Evolutionary conservation across 2,888 invertebrate genomes (phyloP).

Genomic region (Polymixis lichenea): DNA sequence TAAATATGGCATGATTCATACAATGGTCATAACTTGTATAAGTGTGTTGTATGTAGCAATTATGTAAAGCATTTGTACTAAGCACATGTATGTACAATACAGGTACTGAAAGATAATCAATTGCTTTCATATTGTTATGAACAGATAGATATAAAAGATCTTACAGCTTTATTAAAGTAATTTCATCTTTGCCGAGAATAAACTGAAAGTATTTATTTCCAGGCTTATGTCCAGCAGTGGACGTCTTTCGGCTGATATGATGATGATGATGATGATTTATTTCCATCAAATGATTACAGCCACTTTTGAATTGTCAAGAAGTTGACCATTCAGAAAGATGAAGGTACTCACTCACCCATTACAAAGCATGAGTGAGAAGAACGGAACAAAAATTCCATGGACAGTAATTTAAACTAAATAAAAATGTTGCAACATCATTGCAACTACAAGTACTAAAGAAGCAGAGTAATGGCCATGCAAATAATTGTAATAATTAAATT

Average conservation of each 20-base stretch:
- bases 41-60: conserved; percentile 18
- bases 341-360: neutral
- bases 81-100: neutral
- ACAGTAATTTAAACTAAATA: too few species aligned
- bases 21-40: conserved; percentile 37
- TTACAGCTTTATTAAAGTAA: neutral
- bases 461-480: conserved; percentile 1
- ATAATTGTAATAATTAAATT: conserved; percentile 39
- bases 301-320: neutral
- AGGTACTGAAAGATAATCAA: neutral
- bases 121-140: neutral
- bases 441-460: neutral
- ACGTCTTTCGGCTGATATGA: too few species aligned
- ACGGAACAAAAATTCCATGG: neutral
- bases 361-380: neutral
- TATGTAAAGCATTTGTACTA: conserved; percentile 26
- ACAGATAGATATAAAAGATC: neutral
- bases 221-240: too few species aligned
- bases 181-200: neutral
- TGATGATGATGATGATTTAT: too few species aligned
- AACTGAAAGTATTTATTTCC: too few species aligned
- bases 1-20: conserved; percentile 37
- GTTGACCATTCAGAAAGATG: neutral
- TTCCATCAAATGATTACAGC: too few species aligned
- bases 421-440: neutral